Evolutionary conservation across 2,113 vertebrate species (phyloP).

Genomic region (Nestor notabilis): DNA sequence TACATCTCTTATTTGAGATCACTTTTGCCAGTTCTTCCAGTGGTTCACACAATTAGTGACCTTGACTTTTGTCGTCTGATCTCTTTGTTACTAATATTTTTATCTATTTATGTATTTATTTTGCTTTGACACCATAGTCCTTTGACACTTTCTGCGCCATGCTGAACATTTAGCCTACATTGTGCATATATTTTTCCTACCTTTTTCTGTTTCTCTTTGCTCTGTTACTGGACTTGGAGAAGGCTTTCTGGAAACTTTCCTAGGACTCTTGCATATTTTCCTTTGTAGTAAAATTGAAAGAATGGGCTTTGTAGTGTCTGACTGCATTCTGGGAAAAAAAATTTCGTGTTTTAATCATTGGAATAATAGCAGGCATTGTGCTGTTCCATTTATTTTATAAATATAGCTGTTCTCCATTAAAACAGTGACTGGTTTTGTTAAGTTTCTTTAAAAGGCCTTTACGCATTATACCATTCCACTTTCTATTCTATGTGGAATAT

Average conservation of each 20-base stretch:
- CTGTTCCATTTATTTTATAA: slow-evolving; percentile 18
- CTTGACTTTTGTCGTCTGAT: not conserved
- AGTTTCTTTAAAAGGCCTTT: not conserved
- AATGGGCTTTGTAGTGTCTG: not conserved
- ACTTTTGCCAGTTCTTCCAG: not conserved
- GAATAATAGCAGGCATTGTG: slow-evolving; percentile 4
- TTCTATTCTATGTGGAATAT: not conserved
- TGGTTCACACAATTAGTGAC: not conserved
- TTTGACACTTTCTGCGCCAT: not conserved
- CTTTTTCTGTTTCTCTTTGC: not conserved
- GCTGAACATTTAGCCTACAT: not conserved
- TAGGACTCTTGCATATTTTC: not conserved
- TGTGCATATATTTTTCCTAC: not conserved
- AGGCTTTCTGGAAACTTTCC: not conserved
- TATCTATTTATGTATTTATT: not conserved
- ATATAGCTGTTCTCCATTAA: not conserved
- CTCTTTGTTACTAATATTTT: not conserved
- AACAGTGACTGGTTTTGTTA: slow-evolving; percentile 16
- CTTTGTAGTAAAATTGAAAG: not conserved
- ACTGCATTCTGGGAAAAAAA: not conserved
- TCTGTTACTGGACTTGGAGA: not conserved
- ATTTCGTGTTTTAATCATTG: not conserved
- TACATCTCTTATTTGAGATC: not conserved
- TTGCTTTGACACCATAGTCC: not conserved
- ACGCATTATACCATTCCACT: not conserved